These are phyloP conservation scores for Oryzias celebensis DNA, from an alignment of 2,113 vertebrate species.

Conservation along the genomic window DNA sequence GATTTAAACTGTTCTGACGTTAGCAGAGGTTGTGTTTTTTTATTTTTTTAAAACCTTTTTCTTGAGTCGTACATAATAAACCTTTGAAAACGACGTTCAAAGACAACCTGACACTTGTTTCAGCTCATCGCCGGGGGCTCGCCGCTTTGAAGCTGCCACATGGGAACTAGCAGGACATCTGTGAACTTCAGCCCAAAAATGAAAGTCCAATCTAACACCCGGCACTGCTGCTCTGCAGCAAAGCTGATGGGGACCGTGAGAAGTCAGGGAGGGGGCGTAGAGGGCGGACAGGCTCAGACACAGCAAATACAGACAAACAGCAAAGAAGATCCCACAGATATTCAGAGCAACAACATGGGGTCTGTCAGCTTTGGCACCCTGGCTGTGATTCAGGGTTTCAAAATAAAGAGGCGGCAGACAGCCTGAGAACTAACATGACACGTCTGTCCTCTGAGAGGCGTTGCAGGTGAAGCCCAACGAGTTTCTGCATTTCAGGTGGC, in stretches of 20 bases:
- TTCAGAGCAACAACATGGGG: constrained; percentile 41
- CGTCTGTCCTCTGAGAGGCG: constrained; percentile 37
- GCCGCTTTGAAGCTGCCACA: constrained; percentile 2
- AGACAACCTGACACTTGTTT: constrained; percentile 12
- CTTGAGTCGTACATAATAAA: too few relatives aligned
- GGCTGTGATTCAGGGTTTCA: constrained; percentile 12
- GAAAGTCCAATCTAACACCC: constrained; percentile 43
- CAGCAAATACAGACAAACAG: constrained; percentile 50
- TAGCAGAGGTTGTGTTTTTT: too few relatives aligned
- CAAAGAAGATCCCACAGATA: constrained; percentile 34
- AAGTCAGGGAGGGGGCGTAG: constrained; percentile 18
- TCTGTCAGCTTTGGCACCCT: constrained; percentile 32
- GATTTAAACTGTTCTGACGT: too few relatives aligned
- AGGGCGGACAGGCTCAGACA: constrained; percentile 3
- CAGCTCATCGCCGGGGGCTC: constrained; percentile 8
- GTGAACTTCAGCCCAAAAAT: constrained; percentile 40
- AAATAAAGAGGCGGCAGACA: constrained; percentile 30
- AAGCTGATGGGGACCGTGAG: constrained; percentile 20
- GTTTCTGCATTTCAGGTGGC: constrained; percentile 22
- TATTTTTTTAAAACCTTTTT: too few relatives aligned
- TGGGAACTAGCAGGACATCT: constrained; percentile 32
- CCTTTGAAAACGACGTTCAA: constrained; percentile 17
- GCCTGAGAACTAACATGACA: constrained; percentile 49
- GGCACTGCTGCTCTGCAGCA: constrained; percentile 3
- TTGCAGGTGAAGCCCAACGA: constrained; percentile 29